Evolutionary conservation across 2,113 vertebrate species (phyloP), one percentile per base, ranked within the genome.

Genomic region (Rhabdomys dilectus): DNA sequence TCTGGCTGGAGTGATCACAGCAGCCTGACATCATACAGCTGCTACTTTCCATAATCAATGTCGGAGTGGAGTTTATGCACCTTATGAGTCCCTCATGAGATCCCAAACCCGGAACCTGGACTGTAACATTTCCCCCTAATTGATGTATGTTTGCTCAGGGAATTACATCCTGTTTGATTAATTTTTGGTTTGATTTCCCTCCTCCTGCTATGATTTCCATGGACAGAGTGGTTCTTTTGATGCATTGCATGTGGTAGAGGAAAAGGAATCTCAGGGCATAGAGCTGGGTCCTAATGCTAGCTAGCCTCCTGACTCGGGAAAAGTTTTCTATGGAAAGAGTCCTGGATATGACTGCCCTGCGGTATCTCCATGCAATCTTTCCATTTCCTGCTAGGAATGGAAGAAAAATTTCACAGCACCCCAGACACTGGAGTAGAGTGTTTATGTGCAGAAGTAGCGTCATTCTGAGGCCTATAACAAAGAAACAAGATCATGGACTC

Each of bases 21-120:
- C 93, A 97, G 89, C 77, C 96, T 98, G 97, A 98, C 97, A 98
- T 98, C 96, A 97, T 82, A 94, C 88, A 58, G 97, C 97, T 89
- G 86, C 98, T 98, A 95, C 95, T 98, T 98, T 98, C 97, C 96
- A 96, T 98, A 98, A 98, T 98, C 98, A 98, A 98, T 98, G 96
- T 93, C 96, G 51, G 93, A 95, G 92, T 39, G 98, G 96, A 97
- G 98, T 97, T 98, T 98, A 94, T 97, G 84, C 96, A 98, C 96
- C 94, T 98, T 97, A 91, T 17, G 95, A 97, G 93, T 98, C 98
- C 96, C 98, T 10, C 9, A 91, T 98, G 98, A 95, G 96, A 98
- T 98, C 98, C 93, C 94, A 96, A 98, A 94, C 91, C 96, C 92
- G 17, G 97, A 97, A 98, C 98, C 98, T 98, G 97, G 95, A 98